Evolutionary conservation across 2,888 invertebrate species (phyloP), one percentile per base, ranked within the genome.

Genomic region (Acrobasis consociella): DNA sequence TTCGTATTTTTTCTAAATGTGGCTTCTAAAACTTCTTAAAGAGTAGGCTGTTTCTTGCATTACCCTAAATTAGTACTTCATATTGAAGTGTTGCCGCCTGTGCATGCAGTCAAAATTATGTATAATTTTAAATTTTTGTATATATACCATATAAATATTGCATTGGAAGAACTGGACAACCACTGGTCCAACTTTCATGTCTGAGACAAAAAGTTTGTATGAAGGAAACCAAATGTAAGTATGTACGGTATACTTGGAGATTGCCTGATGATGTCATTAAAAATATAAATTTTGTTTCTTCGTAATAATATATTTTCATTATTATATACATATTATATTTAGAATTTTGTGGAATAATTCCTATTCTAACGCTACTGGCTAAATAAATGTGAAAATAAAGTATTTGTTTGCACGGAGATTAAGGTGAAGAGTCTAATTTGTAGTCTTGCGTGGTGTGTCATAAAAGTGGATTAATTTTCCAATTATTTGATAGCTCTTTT

Each of bases 21-120:
- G 46, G 52, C 52, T 52, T n/a, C 22, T 11, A 52, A 31, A 22
- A 17, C 1, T 16, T 52, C 7, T 31, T 22, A 9, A 31, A 52
- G 22, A 31, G 11, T 31, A n/a, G 13, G 31, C 11, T 31, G 31
- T 10, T 22, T 22, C 31, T 31, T 52, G 39, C 31, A 1, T 11
- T n/a, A 37, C 9, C 37, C n/a, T 15, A 3, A n/a, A 53, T 53
- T n/a, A 31, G n/a, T 59, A 59, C 58, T 65, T 63, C 53, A 62
- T 63, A 62, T 62, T 63, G 50, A 62, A 60, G n/a, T 60, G 39
- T 62, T 50, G 37, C 9, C 37, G 37, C 9, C 37, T 55, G 11
- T 39, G 16, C 16, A 39, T 16, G 46, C 39, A 10, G 0, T 16
- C 1, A 55, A 55, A 53, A 16, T 11, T 37, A 11, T 55, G 38